phyloP scores from a whole-genome alignment of 2,888 invertebrate species.

The Ecliptopera silaceata region DNA sequence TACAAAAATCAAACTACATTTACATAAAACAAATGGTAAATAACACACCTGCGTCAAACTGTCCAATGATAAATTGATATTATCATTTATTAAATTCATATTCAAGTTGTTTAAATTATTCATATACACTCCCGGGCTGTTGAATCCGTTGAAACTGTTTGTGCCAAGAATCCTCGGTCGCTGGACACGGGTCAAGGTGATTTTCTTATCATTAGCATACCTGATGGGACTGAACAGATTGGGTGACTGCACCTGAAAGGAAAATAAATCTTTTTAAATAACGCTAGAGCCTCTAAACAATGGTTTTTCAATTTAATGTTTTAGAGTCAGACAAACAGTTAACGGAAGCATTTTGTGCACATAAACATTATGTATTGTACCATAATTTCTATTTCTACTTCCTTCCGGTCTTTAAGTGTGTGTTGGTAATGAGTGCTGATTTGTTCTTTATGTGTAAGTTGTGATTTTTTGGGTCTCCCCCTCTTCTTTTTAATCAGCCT shows the following conservation, averaged over 20 bases:
- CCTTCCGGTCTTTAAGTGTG: background rate
- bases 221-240: constrained; percentile 14
- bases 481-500: background rate
- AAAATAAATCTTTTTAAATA: background rate
- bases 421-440: background rate
- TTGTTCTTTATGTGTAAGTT: background rate
- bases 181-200: constrained; percentile 13
- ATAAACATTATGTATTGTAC: background rate
- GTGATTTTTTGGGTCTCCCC: background rate
- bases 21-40: background rate
- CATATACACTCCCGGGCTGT: constrained; percentile 19
- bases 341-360: background rate
- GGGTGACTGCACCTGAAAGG: constrained; percentile 37
- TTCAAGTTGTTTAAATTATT: constrained; percentile 18
- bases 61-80: constrained; percentile 75
- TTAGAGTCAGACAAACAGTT: no score
- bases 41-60: constrained; percentile 73
- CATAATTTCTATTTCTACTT: constrained; percentile 1
- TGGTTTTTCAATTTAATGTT: no score
- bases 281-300: no score
- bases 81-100: constrained; percentile 49
- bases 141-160: constrained; percentile 15
- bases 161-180: constrained; percentile 14
- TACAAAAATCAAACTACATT: background rate
- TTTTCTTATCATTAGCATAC: constrained; percentile 10